These are phyloP conservation scores for Halictus ligatus DNA, from an alignment of 2,888 invertebrate genomes.

Conservation along the genomic window DNA sequence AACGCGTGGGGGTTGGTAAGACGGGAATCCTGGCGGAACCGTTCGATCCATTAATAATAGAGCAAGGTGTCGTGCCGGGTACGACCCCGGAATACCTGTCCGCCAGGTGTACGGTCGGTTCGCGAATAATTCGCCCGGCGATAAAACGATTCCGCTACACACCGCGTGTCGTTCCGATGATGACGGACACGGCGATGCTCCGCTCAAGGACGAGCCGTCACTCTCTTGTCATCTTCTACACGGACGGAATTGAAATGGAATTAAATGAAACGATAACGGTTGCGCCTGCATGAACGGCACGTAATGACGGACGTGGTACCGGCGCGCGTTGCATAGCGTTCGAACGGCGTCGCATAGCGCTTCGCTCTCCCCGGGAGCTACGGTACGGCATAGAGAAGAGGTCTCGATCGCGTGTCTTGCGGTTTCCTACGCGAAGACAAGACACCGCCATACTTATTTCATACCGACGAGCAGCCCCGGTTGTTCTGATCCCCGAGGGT, in stretches of 20 bases:
- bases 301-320: slow-evolving; percentile 24
- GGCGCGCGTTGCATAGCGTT: slow-evolving; percentile 3
- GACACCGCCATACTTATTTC: slow-evolving; percentile 63
- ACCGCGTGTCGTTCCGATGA: slow-evolving; percentile 34
- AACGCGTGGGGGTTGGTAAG: not conserved
- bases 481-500: slow-evolving; percentile 68
- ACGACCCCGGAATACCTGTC: not conserved
- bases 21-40: slow-evolving; percentile 14
- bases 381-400: slow-evolving; percentile 5
- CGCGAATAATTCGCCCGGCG: slow-evolving; percentile 47
- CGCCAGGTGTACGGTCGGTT: not conserved
- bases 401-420: slow-evolving; percentile 54
- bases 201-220: slow-evolving; percentile 66
- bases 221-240: slow-evolving; percentile 64
- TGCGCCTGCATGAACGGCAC: slow-evolving; percentile 34
- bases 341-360: not conserved
- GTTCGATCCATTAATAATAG: not conserved
- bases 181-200: slow-evolving; percentile 41
- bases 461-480: slow-evolving; percentile 37
- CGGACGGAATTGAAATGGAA: slow-evolving; percentile 65
- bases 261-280: slow-evolving; percentile 68
- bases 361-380: not conserved
- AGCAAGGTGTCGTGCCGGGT: not conserved
- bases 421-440: slow-evolving; percentile 47
- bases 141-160: slow-evolving; percentile 64